These are phyloP conservation scores for Papilio protenor DNA, from an alignment of 2,888 invertebrate species.

Conservation along the genomic window DNA sequence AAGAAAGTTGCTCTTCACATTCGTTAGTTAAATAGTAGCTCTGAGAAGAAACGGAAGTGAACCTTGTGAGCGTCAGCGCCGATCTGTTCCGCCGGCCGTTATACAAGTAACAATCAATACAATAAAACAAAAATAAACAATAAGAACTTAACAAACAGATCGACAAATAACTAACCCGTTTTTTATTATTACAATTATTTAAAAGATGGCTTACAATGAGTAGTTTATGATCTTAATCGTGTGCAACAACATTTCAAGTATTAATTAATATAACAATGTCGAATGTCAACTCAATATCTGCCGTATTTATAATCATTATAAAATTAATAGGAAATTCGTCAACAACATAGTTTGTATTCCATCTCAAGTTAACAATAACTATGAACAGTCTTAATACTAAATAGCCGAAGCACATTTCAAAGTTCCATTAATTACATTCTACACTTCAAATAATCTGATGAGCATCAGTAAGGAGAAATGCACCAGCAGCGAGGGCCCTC, in stretches of 20 bases:
- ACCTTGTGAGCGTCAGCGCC: no score
- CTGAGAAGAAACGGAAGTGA: no score
- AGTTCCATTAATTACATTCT: background rate
- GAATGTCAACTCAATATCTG: background rate
- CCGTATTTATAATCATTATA: background rate
- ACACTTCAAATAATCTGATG: background rate
- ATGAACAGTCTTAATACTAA: background rate
- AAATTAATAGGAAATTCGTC: background rate
- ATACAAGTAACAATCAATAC: background rate
- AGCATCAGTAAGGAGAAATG: no score
- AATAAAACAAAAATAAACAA: background rate
- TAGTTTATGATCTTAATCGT: background rate
- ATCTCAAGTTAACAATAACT: background rate
- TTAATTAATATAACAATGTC: background rate
- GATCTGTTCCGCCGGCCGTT: no score
- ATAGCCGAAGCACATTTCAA: background rate
- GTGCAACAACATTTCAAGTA: background rate
- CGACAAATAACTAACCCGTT: background rate
- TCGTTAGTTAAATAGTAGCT: no score
- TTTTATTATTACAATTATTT: background rate
- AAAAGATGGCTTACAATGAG: background rate
- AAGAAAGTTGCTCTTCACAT: no score
- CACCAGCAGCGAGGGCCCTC: no score
- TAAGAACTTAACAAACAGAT: background rate
- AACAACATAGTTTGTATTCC: background rate